These are phyloP conservation scores for Gulo gulo DNA, from an alignment of 2,113 vertebrate genomes.

Conservation along the genomic window DNA sequence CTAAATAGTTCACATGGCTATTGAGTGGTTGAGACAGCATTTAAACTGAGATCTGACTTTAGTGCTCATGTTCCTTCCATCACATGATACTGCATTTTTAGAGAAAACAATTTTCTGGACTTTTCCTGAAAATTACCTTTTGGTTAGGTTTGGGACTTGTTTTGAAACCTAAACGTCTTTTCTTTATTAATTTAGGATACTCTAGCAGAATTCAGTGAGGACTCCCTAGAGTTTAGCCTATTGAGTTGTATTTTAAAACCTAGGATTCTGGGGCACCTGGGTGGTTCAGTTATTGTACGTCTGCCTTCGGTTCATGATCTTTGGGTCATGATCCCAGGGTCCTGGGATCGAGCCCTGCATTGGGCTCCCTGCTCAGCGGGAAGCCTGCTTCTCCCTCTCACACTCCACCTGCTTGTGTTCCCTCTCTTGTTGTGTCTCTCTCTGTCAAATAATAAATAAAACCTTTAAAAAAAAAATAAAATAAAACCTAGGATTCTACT, in stretches of 20 bases:
- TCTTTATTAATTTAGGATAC: not conserved
- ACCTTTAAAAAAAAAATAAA: no score
- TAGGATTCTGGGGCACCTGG: not conserved
- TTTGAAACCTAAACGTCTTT: not conserved
- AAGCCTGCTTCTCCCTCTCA: no score
- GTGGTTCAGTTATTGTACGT: no score
- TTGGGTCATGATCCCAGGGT: no score
- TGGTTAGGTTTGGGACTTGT: not conserved
- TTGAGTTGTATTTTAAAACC: not conserved
- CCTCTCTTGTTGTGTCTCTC: no score
- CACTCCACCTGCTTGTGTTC: no score
- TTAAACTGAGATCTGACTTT: not conserved
- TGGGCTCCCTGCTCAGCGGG: no score
- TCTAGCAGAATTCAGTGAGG: not conserved
- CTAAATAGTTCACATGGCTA: rapidly evolving
- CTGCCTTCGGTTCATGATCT: no score
- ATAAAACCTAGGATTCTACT: not conserved
- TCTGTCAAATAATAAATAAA: no score
- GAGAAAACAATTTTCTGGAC: not conserved
- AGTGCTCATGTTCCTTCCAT: rapidly evolving
- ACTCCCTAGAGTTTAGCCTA: not conserved
- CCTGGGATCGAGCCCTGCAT: no score
- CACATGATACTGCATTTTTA: not conserved
- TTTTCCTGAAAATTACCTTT: not conserved
- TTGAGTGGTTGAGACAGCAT: not conserved